Conservation (phyloP, 2,797 vertebrate genomes). For the Chaenodraco wilsoni region DNA sequence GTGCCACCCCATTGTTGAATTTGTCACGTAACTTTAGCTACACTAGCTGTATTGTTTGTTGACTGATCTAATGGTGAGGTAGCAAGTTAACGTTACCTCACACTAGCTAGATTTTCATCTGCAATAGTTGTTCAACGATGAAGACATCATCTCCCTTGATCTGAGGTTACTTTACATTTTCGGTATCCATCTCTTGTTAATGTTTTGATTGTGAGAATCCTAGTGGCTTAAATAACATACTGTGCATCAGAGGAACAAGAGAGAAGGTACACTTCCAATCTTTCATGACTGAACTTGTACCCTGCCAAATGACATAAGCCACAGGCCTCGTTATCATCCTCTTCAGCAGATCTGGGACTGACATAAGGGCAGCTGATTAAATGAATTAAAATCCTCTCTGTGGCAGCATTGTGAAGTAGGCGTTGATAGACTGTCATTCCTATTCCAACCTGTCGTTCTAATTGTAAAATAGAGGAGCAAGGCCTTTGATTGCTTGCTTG, state of each 20-base stretch:
- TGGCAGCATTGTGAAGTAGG: constrained; percentile 13
- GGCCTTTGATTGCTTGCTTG: constrained; percentile 35
- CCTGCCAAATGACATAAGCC: constrained; percentile 36
- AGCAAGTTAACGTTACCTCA: no score
- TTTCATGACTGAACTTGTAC: constrained; percentile 14
- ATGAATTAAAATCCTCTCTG: constrained; percentile 30
- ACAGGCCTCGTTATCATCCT: constrained; percentile 28
- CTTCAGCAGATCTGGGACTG: constrained; percentile 18
- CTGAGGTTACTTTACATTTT: no score
- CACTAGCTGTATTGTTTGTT: no score
- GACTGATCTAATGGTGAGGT: no score
- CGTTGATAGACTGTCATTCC: neutral
- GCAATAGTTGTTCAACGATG: no score
- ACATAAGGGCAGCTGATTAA: constrained; percentile 48
- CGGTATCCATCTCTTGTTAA: no score
- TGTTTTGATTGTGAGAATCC: no score
- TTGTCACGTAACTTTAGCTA: no score
- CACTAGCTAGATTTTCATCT: no score
- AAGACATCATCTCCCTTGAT: no score
- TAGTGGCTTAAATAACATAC: no score
- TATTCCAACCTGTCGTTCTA: constrained; percentile 18
- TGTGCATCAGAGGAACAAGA: neutral
- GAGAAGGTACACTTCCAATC: constrained; percentile 3
- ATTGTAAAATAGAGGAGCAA: constrained; percentile 2
- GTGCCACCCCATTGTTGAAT: no score